A percentile compares a stretch with the other conserved stretches of the same genome.
Conservation (phyloP, 2,797 vertebrate genomes). For the Lagodon rhomboides region DNA sequence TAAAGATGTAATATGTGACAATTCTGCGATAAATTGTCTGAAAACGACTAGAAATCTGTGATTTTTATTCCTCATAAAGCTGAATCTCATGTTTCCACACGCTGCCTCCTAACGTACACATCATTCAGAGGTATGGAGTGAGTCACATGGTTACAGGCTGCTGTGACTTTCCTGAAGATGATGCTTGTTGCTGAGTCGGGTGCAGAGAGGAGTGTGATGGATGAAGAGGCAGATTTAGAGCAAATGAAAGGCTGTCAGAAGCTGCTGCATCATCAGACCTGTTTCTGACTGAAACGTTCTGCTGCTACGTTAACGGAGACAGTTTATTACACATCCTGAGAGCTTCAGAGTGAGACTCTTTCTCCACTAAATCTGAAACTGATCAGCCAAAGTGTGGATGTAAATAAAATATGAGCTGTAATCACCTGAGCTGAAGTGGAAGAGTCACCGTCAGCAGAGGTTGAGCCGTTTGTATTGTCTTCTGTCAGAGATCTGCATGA, state of each 20-base stretch:
- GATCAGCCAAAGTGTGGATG: neutral
- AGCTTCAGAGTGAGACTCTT: neutral
- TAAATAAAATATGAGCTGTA: neutral
- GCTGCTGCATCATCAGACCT: slow-evolving; percentile 39
- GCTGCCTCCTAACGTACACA: neutral
- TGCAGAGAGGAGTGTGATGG: slow-evolving; percentile 23
- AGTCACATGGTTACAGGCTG: neutral
- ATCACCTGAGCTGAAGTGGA: neutral
- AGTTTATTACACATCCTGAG: slow-evolving; percentile 27
- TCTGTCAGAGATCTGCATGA: neutral
- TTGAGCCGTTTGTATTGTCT: neutral
- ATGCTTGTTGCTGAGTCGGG: slow-evolving; percentile 4
- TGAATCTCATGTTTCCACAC: neutral
- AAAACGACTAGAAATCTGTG: no score
- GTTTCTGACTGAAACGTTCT: neutral
- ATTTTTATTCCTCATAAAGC: no score
- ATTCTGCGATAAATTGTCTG: no score
- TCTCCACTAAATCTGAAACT: neutral
- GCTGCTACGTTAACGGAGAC: slow-evolving; percentile 12
- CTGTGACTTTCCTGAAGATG: neutral
- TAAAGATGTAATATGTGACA: no score
- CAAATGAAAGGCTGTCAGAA: slow-evolving; percentile 30
- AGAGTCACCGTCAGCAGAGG: slow-evolving; percentile 18
- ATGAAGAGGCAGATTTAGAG: slow-evolving; percentile 42
- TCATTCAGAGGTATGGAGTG: neutral